Percentiles rank a stretch among this genome's conserved stretches.
Conservation (phyloP, 1,140 invertebrate genomes). For the Spodoptera litura region DNA sequence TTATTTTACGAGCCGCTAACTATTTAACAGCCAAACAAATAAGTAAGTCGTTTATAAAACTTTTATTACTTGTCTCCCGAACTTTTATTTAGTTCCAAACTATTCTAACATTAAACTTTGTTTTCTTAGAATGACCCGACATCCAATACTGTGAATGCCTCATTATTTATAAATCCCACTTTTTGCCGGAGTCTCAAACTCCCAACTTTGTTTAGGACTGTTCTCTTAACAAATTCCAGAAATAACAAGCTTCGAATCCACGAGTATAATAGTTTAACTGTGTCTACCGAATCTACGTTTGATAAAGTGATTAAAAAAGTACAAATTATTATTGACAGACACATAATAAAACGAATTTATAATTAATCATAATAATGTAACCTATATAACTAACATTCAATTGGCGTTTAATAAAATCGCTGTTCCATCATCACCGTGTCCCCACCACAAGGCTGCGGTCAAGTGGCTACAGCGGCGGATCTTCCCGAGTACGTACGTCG, state of each 20-base stretch:
- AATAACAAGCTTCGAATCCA: too few relatives aligned
- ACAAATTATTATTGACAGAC: background rate
- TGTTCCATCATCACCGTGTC: background rate
- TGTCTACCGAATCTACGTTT: too few relatives aligned
- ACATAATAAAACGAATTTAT: too few relatives aligned
- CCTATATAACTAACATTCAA: background rate
- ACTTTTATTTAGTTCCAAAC: conserved; percentile 12
- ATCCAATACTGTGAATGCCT: background rate
- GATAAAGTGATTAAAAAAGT: background rate
- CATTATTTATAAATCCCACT: conserved; percentile 19
- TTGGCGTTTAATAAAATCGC: background rate
- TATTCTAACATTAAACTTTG: background rate
- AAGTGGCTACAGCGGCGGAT: background rate
- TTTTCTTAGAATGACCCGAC: conserved; percentile 8
- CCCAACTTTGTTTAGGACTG: background rate
- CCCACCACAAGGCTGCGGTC: background rate
- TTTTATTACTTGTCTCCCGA: conserved; percentile 14
- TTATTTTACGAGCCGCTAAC: background rate
- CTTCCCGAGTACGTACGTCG: background rate
- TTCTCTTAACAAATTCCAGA: background rate
- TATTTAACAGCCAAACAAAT: background rate
- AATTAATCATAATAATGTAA: background rate
- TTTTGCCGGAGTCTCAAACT: conserved; percentile 9
- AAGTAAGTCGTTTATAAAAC: conserved; percentile 26
- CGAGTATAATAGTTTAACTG: too few relatives aligned